Base-by-base conservation (phyloP, 1,140 invertebrate genomes). In the Nilaparvata lugens region DNA sequence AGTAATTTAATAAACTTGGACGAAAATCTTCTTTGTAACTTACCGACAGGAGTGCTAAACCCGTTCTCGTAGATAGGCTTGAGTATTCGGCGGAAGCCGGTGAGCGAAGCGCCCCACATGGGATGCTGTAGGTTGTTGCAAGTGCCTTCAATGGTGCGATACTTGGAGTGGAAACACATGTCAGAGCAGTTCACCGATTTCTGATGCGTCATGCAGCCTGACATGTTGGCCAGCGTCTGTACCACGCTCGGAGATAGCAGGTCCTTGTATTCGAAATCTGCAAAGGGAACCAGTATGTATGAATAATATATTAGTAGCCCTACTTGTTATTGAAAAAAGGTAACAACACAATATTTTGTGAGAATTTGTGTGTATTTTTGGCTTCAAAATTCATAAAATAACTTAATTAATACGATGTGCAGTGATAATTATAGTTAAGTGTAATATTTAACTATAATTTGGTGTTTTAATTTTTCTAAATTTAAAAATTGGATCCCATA, bases 11-110 rank as follows among this genome's bases (percentile, higher is more conserved):
- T n/a, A n/a, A n/a, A n/a, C n/a, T n/a, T n/a, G n/a, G n/a, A n/a
- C n/a, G n/a, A n/a, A n/a, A n/a, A n/a, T n/a, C n/a, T n/a, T n/a
- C n/a, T n/a, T n/a, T n/a, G n/a, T n/a, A 2, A 54, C 68, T 68
- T 72, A 81, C 81, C 95, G 21, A 93, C 82, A 1, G 94, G 95
- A 56, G 87, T 86, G 67, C 92, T 95, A 69, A 99, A 95, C 21
- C 95, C 95, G 73, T 99, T 97, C 79, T 98, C 96, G 74, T 99
- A 99, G 53, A 89, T 85, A 0, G 96, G 88, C 62, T 84, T 84
- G 1, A 96, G 74, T 11, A 97, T 75, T 66, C 97, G 76, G 19
- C 84, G 73, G 66, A 99, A 95, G 5, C 87, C 86, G 0, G 87
- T 94, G 58, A 95, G 83, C 0, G 96, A 93, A 0, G 93, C 84